A percentile compares a stretch with the other conserved stretches of the same genome.
Evolutionary conservation across 23 tunicate species (phyloP).

Genomic region (Phallusia fumigata): DNA sequence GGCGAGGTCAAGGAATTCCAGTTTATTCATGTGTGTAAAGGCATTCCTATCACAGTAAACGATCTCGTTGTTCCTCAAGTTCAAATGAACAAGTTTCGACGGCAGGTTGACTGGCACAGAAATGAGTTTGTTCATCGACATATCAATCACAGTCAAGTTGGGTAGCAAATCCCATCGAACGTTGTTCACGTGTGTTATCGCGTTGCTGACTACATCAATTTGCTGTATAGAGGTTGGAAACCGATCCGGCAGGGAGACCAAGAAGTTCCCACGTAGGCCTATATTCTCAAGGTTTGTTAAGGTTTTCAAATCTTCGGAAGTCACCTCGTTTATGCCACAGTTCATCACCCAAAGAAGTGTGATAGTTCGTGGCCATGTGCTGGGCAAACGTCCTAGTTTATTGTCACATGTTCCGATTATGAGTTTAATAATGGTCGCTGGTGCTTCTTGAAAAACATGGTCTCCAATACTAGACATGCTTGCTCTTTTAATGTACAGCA

Average conservation of each 20-base stretch:
- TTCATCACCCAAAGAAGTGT: neutral
- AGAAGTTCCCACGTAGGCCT: neutral
- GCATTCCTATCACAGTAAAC: constrained; percentile 19
- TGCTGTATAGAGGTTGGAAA: neutral
- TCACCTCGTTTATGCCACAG: neutral
- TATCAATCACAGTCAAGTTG: constrained; percentile 21
- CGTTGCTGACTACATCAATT: neutral
- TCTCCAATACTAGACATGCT: neutral
- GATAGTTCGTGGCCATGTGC: neutral
- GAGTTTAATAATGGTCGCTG: neutral
- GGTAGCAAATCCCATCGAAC: neutral
- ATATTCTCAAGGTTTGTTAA: neutral
- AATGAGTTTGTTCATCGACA: constrained; percentile 15
- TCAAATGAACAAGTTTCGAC: neutral
- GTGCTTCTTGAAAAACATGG: neutral
- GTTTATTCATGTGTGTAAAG: constrained; percentile 18
- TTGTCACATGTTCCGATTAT: neutral
- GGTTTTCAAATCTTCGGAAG: neutral
- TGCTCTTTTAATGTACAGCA: neutral
- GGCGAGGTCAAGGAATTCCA: constrained; percentile 24
- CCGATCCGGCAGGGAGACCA: neutral
- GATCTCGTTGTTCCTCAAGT: constrained; percentile 17
- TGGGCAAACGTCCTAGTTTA: neutral
- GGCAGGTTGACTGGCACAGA: constrained; percentile 30
- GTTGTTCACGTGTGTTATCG: neutral